A percentile compares a stretch with the other conserved stretches of the same genome.
Conservation (phyloP, 2,113 vertebrate species). For the Malurus melanocephalus region DNA sequence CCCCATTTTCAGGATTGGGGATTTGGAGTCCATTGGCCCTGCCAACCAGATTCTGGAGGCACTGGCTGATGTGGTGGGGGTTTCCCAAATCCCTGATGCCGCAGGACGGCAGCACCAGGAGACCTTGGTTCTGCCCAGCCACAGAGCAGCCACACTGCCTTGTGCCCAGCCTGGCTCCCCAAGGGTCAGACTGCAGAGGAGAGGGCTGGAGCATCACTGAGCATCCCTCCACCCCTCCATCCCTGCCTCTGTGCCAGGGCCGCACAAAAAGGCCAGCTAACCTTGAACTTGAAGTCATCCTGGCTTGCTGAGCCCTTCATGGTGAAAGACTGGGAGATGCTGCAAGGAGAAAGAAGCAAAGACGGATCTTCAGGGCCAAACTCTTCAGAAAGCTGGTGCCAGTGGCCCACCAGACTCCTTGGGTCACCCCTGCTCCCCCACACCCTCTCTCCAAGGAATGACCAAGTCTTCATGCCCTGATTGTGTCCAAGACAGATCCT, state of each 20-base stretch:
- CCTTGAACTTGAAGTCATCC: slow-evolving; percentile 94
- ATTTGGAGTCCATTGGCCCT: not conserved
- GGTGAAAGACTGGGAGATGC: slow-evolving; percentile 80
- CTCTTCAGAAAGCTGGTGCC: not conserved
- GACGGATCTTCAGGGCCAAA: not conserved
- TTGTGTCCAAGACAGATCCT: not conserved
- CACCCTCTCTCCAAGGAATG: not conserved
- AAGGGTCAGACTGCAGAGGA: not conserved
- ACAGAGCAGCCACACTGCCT: not conserved
- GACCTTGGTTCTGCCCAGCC: not conserved
- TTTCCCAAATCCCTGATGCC: no score
- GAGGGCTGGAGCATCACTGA: not conserved
- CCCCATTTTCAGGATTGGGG: not conserved
- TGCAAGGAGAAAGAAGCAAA: slow-evolving; percentile 32
- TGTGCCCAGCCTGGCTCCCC: not conserved
- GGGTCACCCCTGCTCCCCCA: not conserved
- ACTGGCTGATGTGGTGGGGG: no score
- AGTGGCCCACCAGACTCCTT: not conserved
- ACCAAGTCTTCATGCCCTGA: not conserved
- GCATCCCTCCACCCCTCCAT: not conserved
- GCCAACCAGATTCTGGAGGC: no score
- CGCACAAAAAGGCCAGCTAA: slow-evolving; percentile 44
- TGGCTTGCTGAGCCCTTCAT: slow-evolving; percentile 96
- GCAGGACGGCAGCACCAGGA: no score
- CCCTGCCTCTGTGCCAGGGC: not conserved